These are phyloP conservation scores for Metopolophium dirhodum DNA, from an alignment of 1,140 invertebrate species.

Conservation along the genomic window DNA sequence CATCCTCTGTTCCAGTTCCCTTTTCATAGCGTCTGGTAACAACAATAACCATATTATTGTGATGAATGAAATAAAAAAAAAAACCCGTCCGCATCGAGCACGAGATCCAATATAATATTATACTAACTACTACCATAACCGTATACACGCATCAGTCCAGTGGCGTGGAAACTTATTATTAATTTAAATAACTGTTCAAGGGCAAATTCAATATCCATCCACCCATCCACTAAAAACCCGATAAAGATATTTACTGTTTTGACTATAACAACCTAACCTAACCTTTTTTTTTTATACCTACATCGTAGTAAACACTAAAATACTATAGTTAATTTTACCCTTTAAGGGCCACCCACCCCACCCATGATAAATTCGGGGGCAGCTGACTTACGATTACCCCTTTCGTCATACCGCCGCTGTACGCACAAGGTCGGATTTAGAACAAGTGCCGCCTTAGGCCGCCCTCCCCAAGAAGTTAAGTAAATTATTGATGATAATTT, in stretches of 20 bases:
- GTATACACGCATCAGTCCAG: no score
- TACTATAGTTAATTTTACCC: not conserved
- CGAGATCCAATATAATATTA: not conserved
- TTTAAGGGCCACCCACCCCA: not conserved
- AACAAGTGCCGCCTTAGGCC: not conserved
- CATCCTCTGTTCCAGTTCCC: conserved; percentile 45
- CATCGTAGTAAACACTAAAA: not conserved
- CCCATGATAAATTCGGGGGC: no score
- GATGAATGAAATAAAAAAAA: not conserved
- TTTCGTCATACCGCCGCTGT: not conserved
- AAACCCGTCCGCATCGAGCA: not conserved
- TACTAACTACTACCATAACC: not conserved
- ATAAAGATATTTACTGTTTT: not conserved
- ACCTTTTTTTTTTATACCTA: no score
- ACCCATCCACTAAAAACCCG: not conserved
- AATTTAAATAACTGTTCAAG: not conserved
- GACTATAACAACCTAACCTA: no score
- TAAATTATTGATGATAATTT: not conserved
- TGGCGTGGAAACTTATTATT: not conserved
- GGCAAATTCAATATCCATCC: not conserved
- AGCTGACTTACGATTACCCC: no score
- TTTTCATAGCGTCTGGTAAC: conserved; percentile 47
- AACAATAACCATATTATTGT: conserved; percentile 20
- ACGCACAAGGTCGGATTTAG: not conserved
- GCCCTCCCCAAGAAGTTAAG: not conserved